Percentiles rank a stretch among this genome's conserved stretches.
Conservation (phyloP, 2,113 vertebrate species). For the Heterotilapia buettikoferi region DNA sequence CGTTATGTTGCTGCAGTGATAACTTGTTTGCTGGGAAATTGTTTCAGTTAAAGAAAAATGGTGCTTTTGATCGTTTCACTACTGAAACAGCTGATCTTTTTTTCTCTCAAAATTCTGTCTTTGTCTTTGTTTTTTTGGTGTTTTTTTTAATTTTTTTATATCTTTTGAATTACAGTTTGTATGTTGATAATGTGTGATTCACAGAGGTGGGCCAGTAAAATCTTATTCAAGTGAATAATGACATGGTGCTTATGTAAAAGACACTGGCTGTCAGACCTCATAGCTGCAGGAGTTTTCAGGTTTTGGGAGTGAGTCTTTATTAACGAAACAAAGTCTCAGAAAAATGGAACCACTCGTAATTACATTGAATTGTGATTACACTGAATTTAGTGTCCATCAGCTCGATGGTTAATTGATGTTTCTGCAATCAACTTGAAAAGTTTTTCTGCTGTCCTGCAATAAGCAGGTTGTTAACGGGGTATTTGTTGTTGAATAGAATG, state of each 20-base stretch:
- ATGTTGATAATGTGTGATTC: neutral
- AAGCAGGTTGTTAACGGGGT: neutral
- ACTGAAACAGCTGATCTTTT: conserved; percentile 7
- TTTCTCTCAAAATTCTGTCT: neutral
- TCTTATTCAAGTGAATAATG: conserved; percentile 1
- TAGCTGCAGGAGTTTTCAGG: neutral
- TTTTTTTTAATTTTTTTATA: neutral
- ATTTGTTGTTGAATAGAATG: conserved; percentile 2
- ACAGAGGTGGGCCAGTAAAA: neutral
- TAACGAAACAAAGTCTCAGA: neutral
- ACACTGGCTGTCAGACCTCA: neutral
- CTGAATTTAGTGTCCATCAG: neutral
- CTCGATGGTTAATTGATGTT: neutral
- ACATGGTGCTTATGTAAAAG: neutral
- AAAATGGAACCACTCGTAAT: conserved; percentile 14
- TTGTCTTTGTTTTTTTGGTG: neutral
- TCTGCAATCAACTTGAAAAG: neutral
- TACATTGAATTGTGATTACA: neutral
- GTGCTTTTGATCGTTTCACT: conserved; percentile 27
- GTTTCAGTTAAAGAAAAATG: conserved; percentile 10
- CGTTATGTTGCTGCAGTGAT: neutral
- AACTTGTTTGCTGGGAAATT: neutral
- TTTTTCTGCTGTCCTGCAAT: conserved; percentile 5
- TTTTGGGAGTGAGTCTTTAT: neutral
- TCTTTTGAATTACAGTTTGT: neutral